Conservation (phyloP, 92 coral and sea anemone species). For the Phenganax marumi region DNA sequence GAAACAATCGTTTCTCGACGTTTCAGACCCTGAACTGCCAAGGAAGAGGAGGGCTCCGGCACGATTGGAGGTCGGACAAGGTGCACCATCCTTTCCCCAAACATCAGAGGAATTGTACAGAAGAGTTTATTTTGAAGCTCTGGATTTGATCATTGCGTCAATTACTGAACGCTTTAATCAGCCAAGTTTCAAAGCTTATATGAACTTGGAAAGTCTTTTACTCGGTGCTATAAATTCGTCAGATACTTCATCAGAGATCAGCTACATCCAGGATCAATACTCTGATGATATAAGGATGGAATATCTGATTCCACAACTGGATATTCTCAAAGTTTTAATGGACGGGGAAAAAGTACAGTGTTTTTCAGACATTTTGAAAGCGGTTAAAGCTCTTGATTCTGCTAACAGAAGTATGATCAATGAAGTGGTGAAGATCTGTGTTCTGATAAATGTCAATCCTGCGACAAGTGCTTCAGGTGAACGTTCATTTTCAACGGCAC, state of each 20-base stretch:
- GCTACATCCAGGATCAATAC: conserved; percentile 37
- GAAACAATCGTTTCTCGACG: conserved; percentile 41
- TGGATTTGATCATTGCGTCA: conserved; percentile 62
- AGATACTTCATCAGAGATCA: conserved; percentile 27
- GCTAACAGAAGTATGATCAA: no score
- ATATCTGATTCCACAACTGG: conserved; percentile 62
- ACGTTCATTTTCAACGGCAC: conserved; percentile 5
- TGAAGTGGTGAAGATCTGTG: no score
- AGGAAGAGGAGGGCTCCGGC: conserved; percentile 54
- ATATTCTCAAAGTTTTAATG: conserved; percentile 56
- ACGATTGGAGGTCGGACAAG: conserved; percentile 60
- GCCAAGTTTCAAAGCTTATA: conserved; percentile 59
- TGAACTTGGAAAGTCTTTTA: conserved; percentile 57
- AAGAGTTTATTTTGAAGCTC: conserved; percentile 65
- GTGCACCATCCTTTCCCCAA: conserved; percentile 60
- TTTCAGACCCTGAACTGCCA: conserved; percentile 59
- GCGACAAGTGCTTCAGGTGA: not conserved
- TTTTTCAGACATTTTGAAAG: conserved; percentile 34
- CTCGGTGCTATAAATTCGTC: not conserved
- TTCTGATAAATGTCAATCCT: no score
- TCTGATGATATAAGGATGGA: conserved; percentile 51
- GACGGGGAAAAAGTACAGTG: conserved; percentile 41
- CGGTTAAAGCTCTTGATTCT: conserved; percentile 25
- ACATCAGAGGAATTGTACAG: conserved; percentile 62
- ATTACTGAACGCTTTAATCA: conserved; percentile 57